Evolutionary conservation across 2,797 vertebrate species (phyloP), one percentile per base, ranked within the genome.

Genomic region (Malacoctenus gilli): DNA sequence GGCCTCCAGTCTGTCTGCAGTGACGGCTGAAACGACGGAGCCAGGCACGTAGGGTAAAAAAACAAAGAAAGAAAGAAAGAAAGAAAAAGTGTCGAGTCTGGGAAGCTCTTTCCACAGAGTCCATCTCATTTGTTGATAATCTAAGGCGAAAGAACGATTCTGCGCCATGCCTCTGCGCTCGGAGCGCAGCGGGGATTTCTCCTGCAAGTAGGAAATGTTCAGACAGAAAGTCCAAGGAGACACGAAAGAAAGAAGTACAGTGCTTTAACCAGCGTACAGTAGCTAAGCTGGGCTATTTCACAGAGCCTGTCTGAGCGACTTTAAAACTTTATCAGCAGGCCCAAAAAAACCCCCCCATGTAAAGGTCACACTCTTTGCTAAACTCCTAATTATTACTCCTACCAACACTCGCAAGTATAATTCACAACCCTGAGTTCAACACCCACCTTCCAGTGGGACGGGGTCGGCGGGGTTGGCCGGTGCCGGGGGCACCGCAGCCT

Each of bases 1-100:
- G 0, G 90, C 93, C 78, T 91, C 68, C 78, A 92, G 92, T 0
- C 93, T 90, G n/a, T 91, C 83, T 34, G 61, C 59, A 1, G 49
- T 4, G 14, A 8, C 82, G 16, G 28, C 12, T 3, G 53, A 62
- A 21, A 35, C 80, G 73, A 47, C 39, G 55, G 16, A 46, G 22
- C 64, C 14, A 52, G 13, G 5, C 11, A 39, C 13, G 61, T 9
- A 13, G 54, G 10, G 31, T 28, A 55, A 36, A 13, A 56, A 68
- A 38, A 52, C 54, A 13, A 42, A 41, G 39, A 5, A 54, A 38
- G 18, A 20, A 54, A 54, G 2, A 67, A 40, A 22, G 36, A 5
- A 6, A 14, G 13, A 37, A 31, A n/a, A 31, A n/a, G 53, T 25
- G n/a, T 32, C 1, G 39, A 61, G 13, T 9, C 4, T 1, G 8